phyloP scores from a whole-genome alignment of 2,888 invertebrate genomes.

The Oligia latruncula region DNA sequence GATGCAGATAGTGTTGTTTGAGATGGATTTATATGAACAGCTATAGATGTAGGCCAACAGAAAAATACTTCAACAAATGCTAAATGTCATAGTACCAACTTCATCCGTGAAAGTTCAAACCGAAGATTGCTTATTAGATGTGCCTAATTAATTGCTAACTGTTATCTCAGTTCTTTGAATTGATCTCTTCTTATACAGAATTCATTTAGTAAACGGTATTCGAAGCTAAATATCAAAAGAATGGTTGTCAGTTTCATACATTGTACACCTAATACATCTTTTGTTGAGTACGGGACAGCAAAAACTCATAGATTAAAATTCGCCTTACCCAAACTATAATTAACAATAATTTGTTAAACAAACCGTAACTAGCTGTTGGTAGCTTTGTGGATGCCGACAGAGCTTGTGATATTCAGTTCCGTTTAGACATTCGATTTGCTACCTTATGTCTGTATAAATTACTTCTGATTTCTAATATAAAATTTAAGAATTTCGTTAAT shows the following conservation, averaged over 20 bases:
- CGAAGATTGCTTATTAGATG: slow-evolving; percentile 34
- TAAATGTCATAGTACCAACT: slow-evolving; percentile 29
- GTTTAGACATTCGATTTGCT: slow-evolving; percentile 57
- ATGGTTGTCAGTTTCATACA: slow-evolving; percentile 53
- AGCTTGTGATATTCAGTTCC: slow-evolving; percentile 53
- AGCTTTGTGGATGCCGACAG: slow-evolving; percentile 83
- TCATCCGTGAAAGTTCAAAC: slow-evolving; percentile 35
- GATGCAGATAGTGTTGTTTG: background rate
- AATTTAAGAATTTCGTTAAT: background rate
- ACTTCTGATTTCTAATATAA: background rate
- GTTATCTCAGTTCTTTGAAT: slow-evolving; percentile 34
- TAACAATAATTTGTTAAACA: slow-evolving; percentile 86
- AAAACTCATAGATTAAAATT: slow-evolving; percentile 68
- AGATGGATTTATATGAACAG: slow-evolving; percentile 20
- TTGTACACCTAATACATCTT: slow-evolving; percentile 53
- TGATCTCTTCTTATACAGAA: slow-evolving; percentile 28
- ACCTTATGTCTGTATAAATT: slow-evolving; percentile 24
- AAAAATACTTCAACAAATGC: slow-evolving; percentile 43
- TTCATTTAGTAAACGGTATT: slow-evolving; percentile 40
- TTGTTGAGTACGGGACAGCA: slow-evolving; percentile 56
- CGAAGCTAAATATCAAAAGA: slow-evolving; percentile 37
- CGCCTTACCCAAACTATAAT: slow-evolving; percentile 78
- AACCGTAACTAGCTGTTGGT: slow-evolving; percentile 77
- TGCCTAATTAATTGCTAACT: slow-evolving; percentile 50
- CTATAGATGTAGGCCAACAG: slow-evolving; percentile 39